Evolutionary conservation across 1,140 invertebrate species (phyloP).

Genomic region (Caerostris extrusa): DNA sequence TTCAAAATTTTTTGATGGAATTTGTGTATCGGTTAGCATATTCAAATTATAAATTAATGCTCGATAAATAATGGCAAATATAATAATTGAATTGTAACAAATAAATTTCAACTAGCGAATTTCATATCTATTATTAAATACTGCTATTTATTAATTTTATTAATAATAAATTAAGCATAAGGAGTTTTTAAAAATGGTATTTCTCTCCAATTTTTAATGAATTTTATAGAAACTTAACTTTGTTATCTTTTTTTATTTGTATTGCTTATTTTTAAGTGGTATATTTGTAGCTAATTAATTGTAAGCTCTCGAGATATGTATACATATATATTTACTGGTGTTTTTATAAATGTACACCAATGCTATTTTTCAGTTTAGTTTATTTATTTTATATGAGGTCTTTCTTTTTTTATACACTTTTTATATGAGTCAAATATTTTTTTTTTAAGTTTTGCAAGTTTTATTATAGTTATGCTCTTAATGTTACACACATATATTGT

Average conservation of each 20-base stretch:
- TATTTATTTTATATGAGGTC: slow-evolving; percentile 24
- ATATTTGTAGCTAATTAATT: not conserved
- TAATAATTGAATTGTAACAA: too few species aligned
- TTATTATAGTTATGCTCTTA: slow-evolving; percentile 5
- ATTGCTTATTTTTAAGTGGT: not conserved
- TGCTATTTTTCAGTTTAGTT: slow-evolving; percentile 11
- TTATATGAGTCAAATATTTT: not conserved
- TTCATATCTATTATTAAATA: too few species aligned
- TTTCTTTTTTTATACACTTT: slow-evolving; percentile 6
- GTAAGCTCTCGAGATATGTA: not conserved
- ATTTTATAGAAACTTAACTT: not conserved
- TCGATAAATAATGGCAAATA: too few species aligned
- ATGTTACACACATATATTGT: not conserved
- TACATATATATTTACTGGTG: not conserved
- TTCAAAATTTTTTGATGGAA: too few species aligned
- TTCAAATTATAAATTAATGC: too few species aligned
- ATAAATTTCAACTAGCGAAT: too few species aligned
- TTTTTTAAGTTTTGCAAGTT: slow-evolving; percentile 35
- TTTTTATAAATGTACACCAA: not conserved
- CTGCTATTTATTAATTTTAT: too few species aligned
- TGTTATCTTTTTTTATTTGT: not conserved
- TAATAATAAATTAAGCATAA: too few species aligned
- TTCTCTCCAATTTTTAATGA: not conserved
- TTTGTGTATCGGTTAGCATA: too few species aligned
- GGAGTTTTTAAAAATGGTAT: not conserved